These are phyloP conservation scores for Sinocyclocheilus rhinocerous DNA, from an alignment of 2,113 vertebrate genomes.

Conservation along the genomic window DNA sequence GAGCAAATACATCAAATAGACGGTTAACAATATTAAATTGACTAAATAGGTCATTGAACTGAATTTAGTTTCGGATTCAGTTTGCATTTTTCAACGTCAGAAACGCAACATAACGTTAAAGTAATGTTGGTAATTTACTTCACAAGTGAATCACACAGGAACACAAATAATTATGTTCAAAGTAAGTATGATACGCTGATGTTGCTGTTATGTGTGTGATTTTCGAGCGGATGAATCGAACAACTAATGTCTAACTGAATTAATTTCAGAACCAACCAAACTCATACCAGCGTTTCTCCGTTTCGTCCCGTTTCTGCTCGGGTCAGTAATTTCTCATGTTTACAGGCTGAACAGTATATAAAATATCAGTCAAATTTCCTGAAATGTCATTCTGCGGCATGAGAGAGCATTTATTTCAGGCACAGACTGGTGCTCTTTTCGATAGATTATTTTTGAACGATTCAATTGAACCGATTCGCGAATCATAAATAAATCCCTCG, in stretches of 20 bases:
- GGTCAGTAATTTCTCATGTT: background rate
- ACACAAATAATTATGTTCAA: background rate
- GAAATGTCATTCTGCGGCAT: constrained; percentile 16
- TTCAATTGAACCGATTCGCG: background rate
- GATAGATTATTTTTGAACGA: background rate
- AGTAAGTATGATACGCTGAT: background rate
- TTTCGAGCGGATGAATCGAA: background rate
- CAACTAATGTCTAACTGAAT: background rate
- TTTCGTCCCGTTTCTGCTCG: background rate
- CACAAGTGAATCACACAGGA: background rate
- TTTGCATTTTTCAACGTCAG: background rate
- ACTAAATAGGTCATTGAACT: too few relatives aligned
- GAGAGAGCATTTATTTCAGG: constrained; percentile 32
- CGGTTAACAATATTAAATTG: background rate
- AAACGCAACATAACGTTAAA: background rate
- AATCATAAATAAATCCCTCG: too few relatives aligned
- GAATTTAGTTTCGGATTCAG: background rate
- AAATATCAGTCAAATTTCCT: background rate
- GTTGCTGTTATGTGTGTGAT: background rate
- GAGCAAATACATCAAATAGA: background rate
- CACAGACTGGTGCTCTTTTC: background rate
- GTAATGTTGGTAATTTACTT: background rate
- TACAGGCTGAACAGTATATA: background rate
- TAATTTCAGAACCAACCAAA: constrained; percentile 10
- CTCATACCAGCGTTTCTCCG: background rate